Evolutionary conservation across 2,113 vertebrate species (phyloP).

Genomic region (Centrocercus urophasianus): DNA sequence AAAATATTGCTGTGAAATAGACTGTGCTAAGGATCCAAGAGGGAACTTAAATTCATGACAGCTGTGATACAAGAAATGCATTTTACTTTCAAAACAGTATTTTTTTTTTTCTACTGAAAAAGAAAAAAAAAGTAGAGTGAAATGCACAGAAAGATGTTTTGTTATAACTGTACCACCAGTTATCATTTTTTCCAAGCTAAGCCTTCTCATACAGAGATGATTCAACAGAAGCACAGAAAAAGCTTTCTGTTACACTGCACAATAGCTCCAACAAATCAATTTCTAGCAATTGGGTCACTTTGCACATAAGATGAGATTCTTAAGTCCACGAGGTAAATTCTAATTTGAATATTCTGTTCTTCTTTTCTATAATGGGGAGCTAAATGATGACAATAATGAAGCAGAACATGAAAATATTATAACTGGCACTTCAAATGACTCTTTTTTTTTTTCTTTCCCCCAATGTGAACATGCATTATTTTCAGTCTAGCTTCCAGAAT

Average conservation of each 20-base stretch:
- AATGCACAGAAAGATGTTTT: neutral
- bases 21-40: neutral
- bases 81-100: conserved; percentile 6
- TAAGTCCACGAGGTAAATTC: neutral
- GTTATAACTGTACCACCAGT: neutral
- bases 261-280: neutral
- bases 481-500: fast-evolving
- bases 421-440: neutral
- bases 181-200: conserved; percentile 14
- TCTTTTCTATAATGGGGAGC: neutral
- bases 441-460: neutral
- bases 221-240: neutral
- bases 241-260: neutral
- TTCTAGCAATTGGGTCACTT: neutral
- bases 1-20: neutral
- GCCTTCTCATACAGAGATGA: neutral
- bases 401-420: neutral
- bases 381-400: neutral
- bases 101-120: neutral
- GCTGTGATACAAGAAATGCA: conserved; percentile 12
- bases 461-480: neutral
- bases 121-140: neutral
- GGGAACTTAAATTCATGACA: conserved; percentile 34
- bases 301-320: neutral
- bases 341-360: neutral